Base-by-base conservation (phyloP, 2,113 vertebrate species). In the Seriola quinqueradiata region DNA sequence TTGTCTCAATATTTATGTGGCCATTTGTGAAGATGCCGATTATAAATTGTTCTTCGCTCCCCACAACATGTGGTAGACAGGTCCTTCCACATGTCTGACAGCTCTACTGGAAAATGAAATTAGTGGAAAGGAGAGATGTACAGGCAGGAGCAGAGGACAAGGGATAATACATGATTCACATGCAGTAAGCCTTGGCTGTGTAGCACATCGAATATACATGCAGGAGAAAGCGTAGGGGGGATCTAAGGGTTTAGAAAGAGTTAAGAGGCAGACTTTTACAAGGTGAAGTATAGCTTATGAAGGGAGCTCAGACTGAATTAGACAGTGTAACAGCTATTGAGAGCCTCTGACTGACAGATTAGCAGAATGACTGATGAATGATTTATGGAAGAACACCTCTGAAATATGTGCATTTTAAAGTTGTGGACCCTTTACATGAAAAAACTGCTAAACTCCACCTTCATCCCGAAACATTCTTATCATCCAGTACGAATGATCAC, bases 1-100 rank as follows among this genome's bases (percentile, higher is more conserved):
- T 79, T 86, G 76, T 84, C 85, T 85, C 75, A 91, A 86, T 92
- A 89, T 93, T 90, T 90, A 72, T 81, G 57, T 60, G 52, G 28
- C 32, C 74, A 67, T 70, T 78, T 84, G 85, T 79, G 67, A 86
- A 82, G 81, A 89, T 87, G 66, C 75, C 40, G 87, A 82, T 59
- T 80, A 54, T 72, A 61, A 81, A 85, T 78, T 79, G 55, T 72
- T 87, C 68, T 58, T 68, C 69, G 42, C 70, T 36, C 38, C 17
- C 21, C 52, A 34, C 77, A 28, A 55, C 70, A 79, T 69, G 67
- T 78, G 78, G 67, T 73, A 71, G 86, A 77, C 77, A 50, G 77
- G 64, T 69, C 54, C 34, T 21, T 71, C 81, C 63, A 81, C 70
- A 28, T 66, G 78, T 48, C 81, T 71, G 88, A 88, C 76, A 87